Percentiles rank a stretch among this genome's conserved stretches.
These are phyloP conservation scores for Dendrolimus houi DNA, from an alignment of 2,888 invertebrate genomes.

Conservation along the genomic window DNA sequence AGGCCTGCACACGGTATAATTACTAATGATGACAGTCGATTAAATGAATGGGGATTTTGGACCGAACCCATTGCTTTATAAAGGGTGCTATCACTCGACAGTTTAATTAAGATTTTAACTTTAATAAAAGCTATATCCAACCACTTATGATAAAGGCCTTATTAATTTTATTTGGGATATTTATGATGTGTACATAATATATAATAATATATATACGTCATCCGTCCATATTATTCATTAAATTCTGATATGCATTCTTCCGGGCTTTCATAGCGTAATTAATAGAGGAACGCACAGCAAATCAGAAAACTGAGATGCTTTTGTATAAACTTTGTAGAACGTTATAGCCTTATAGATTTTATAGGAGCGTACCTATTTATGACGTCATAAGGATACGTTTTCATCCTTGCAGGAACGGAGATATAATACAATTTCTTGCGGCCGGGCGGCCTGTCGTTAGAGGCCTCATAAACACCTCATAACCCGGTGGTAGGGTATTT, in stretches of 20 bases:
- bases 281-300: not conserved
- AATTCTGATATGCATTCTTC: not conserved
- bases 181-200: constrained; percentile 2
- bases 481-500: no score
- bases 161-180: constrained; percentile 15
- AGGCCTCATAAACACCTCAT: no score
- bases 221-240: not conserved
- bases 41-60: constrained; percentile 5
- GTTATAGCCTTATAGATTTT: no score
- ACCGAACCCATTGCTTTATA: constrained; percentile 26
- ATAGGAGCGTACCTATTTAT: no score
- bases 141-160: constrained; percentile 20
- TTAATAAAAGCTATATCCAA: constrained; percentile 15
- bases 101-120: constrained; percentile 24
- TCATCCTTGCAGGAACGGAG: no score
- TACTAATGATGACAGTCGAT: constrained; percentile 6
- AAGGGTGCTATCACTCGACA: constrained; percentile 17
- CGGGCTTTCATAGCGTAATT: not conserved
- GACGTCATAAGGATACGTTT: no score
- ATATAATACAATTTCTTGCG: no score
- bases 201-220: no score
- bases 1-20: constrained; percentile 15
- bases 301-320: no score
- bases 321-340: no score
- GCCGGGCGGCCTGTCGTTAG: no score